These are phyloP conservation scores for Lontra canadensis DNA, from an alignment of 2,113 vertebrate genomes.

Conservation along the genomic window DNA sequence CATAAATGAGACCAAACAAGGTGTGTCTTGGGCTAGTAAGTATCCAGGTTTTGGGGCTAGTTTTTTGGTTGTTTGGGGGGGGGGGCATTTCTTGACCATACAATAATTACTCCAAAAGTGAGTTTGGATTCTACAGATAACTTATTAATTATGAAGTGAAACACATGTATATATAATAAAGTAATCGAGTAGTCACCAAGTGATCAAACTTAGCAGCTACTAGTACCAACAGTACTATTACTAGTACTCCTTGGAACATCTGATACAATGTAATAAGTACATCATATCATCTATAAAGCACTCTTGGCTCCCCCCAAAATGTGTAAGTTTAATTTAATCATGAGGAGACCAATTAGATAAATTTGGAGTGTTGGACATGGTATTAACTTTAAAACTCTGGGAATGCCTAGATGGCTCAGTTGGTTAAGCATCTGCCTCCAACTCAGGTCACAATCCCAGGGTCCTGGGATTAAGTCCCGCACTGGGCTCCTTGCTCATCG, in stretches of 20 bases:
- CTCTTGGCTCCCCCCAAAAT: not conserved
- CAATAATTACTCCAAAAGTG: not conserved
- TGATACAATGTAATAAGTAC: not conserved
- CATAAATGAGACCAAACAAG: not conserved
- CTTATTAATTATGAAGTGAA: not conserved
- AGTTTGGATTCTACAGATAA: not conserved
- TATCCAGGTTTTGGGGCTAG: not conserved
- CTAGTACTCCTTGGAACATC: not conserved
- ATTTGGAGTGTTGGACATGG: not conserved
- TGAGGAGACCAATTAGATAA: not conserved
- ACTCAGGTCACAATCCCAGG: too few relatives aligned
- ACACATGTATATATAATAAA: not conserved
- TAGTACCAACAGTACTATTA: not conserved
- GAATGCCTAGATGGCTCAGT: too few relatives aligned
- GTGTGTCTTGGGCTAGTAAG: not conserved
- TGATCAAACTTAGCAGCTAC: not conserved
- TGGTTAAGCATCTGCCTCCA: too few relatives aligned
- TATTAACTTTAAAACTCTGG: not conserved
- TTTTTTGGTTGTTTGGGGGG: not conserved
- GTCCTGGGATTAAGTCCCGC: too few relatives aligned
- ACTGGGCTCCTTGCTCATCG: too few relatives aligned
- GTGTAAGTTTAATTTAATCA: not conserved
- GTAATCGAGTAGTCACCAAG: not conserved
- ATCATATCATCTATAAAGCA: not conserved
- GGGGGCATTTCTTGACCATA: not conserved